phyloP scores from a whole-genome alignment of 2,797 vertebrate species.

The Danio kyathit region DNA sequence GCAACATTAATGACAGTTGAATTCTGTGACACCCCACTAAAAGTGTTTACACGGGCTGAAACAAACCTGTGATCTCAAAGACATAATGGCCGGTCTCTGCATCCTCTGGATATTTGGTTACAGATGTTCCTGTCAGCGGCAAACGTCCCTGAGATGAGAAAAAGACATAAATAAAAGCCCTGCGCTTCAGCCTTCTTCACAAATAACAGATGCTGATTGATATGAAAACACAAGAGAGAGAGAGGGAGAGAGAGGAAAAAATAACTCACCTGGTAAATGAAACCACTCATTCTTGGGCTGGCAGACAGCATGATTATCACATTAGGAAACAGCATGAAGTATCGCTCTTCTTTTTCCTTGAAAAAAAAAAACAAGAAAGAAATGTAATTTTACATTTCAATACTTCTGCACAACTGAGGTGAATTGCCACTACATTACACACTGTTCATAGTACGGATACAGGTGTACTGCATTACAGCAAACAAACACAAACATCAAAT shows the following conservation, averaged over 20 bases:
- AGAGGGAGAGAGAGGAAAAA: no score
- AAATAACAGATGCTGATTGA: neutral
- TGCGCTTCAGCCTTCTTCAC: neutral
- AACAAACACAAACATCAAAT: slow-evolving; percentile 18
- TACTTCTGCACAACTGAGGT: neutral
- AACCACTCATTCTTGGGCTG: slow-evolving; percentile 97
- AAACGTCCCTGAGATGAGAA: slow-evolving; percentile 83
- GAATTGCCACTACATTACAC: neutral
- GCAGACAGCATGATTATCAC: slow-evolving; percentile 92
- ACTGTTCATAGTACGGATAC: slow-evolving; percentile 28
- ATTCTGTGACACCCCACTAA: neutral
- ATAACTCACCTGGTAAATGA: slow-evolving; percentile 92
- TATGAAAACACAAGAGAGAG: no score
- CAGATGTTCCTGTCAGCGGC: slow-evolving; percentile 85
- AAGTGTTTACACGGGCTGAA: neutral
- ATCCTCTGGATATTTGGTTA: slow-evolving; percentile 87
- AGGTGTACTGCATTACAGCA: slow-evolving; percentile 18
- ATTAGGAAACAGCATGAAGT: slow-evolving; percentile 94
- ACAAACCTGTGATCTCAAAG: slow-evolving; percentile 95
- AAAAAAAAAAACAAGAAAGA: slow-evolving; percentile 29
- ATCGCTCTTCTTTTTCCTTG: slow-evolving; percentile 96
- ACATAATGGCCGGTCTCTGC: slow-evolving; percentile 81
- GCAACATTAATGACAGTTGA: neutral
- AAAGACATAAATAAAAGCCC: neutral
- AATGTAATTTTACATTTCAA: slow-evolving; percentile 1